phyloP scores from a whole-genome alignment of 2,888 invertebrate genomes.

The Hipparchia semele region DNA sequence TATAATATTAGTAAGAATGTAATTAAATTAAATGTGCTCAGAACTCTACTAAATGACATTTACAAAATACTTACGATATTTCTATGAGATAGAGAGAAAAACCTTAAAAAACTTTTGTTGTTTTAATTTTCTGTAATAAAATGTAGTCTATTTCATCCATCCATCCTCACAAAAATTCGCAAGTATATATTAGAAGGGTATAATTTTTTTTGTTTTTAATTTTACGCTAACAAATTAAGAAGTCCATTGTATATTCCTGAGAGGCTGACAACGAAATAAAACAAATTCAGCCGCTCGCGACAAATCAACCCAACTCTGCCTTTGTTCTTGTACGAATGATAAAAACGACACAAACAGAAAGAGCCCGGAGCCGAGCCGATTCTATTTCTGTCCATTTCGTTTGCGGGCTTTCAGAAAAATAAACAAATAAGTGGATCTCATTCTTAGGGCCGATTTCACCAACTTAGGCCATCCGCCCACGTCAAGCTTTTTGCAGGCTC shows the following conservation, averaged over 20 bases:
- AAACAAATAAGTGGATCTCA: slow-evolving; percentile 10
- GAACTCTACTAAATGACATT: too few relatives aligned
- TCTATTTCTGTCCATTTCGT: slow-evolving; percentile 6
- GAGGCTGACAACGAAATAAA: slow-evolving; percentile 22
- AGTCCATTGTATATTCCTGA: slow-evolving; percentile 13
- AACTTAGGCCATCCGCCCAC: too few relatives aligned
- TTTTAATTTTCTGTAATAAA: too few relatives aligned
- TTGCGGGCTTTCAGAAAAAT: background rate
- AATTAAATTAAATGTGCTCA: too few relatives aligned
- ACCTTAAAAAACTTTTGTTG: too few relatives aligned
- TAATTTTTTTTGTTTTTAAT: background rate
- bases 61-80: too few relatives aligned
- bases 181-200: too few relatives aligned
- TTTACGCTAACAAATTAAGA: slow-evolving; percentile 5
- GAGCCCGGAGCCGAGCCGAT: background rate
- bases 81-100: too few relatives aligned
- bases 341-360: slow-evolving; percentile 24
- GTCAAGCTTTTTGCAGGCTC: too few relatives aligned
- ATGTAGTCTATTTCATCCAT: too few relatives aligned
- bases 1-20: too few relatives aligned
- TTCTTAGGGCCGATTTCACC: background rate
- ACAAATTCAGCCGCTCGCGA: slow-evolving; percentile 29
- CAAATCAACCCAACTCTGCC: slow-evolving; percentile 30
- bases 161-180: too few relatives aligned
- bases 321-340: slow-evolving; percentile 29